Percentiles rank a stretch among this genome's conserved stretches.
phyloP scores from a whole-genome alignment of 2,888 invertebrate species.

The Tricholauxania praeusta region DNA sequence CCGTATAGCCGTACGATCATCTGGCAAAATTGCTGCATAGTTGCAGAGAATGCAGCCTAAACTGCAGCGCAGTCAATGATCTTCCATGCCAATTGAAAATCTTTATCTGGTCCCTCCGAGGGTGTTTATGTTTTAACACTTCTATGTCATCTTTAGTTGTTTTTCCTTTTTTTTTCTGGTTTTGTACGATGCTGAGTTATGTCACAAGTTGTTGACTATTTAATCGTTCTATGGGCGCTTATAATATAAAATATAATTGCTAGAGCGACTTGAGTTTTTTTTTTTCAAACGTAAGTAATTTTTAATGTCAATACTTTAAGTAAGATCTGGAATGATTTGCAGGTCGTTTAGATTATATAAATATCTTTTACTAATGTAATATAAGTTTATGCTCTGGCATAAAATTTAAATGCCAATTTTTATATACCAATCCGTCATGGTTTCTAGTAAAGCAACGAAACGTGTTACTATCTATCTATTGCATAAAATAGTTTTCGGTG shows the following conservation, averaged over 20 bases:
- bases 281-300: neutral
- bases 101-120: neutral
- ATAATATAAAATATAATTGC: too few species aligned
- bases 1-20: slow-evolving; percentile 17
- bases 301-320: too few species aligned
- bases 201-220: neutral
- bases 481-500: too few species aligned
- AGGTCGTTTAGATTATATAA: too few species aligned
- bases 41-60: too few species aligned
- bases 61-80: neutral
- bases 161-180: neutral
- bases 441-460: neutral
- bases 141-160: slow-evolving; percentile 3
- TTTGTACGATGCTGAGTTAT: neutral
- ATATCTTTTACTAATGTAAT: too few species aligned
- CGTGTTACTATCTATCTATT: too few species aligned
- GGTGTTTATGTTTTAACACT: slow-evolving; percentile 23
- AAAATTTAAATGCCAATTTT: too few species aligned
- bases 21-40: neutral
- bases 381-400: too few species aligned
- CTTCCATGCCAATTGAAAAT: neutral
- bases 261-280: too few species aligned
- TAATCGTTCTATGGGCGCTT: neutral
- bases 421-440: too few species aligned
- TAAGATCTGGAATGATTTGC: too few species aligned